A percentile compares a stretch with the other conserved stretches of the same genome.
Conservation (phyloP, 2,797 vertebrate species). For the Rhinogobio ventralis region DNA sequence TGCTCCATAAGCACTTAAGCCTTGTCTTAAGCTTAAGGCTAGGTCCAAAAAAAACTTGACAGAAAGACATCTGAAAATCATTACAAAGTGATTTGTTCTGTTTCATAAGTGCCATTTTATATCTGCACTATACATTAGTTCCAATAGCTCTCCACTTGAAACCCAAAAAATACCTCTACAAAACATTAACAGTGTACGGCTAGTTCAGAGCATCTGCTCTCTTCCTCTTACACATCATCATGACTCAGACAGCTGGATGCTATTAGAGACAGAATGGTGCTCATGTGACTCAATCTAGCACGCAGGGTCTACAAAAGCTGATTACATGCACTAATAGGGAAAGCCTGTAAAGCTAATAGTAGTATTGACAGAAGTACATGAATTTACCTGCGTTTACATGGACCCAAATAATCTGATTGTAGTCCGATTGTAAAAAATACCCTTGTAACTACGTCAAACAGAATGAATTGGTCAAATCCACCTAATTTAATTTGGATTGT, state of each 20-base stretch:
- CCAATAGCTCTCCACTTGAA: neutral
- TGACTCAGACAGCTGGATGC: conserved; percentile 24
- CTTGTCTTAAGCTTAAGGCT: neutral
- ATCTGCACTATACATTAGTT: conserved; percentile 32
- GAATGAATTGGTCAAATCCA: neutral
- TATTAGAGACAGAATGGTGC: conserved; percentile 10
- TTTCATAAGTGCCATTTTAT: conserved; percentile 23
- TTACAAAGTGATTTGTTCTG: conserved; percentile 8
- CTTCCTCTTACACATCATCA: conserved; percentile 18
- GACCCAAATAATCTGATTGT: neutral
- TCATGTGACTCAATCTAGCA: neutral
- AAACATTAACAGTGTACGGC: neutral
- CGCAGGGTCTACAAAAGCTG: neutral
- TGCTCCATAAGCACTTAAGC: neutral
- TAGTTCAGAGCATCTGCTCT: neutral
- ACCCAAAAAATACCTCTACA: neutral
- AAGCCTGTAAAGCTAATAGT: neutral
- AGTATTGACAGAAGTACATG: neutral
- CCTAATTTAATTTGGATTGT: too few species aligned
- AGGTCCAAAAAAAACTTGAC: conserved; percentile 24
- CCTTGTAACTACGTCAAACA: neutral
- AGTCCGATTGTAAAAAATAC: too few species aligned
- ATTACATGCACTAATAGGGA: neutral
- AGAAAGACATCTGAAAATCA: conserved; percentile 12
- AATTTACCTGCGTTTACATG: neutral